Conservation (phyloP, 1,140 invertebrate genomes). For the Chelonus insularis region DNA sequence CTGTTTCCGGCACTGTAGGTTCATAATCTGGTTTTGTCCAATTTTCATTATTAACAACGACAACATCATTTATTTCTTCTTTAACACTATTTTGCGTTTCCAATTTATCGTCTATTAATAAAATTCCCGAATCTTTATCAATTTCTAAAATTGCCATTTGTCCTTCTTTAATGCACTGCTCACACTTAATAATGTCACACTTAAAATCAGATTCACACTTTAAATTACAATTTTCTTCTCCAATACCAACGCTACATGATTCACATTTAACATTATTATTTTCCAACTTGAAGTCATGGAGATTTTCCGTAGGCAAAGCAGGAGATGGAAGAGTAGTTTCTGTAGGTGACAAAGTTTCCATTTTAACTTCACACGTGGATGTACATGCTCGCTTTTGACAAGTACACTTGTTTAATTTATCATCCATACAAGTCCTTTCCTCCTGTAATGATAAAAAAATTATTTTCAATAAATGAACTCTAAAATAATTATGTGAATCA, state of each 20-base stretch:
- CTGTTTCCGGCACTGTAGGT: slow-evolving; percentile 47
- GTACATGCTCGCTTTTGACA: slow-evolving; percentile 52
- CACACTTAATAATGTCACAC: slow-evolving; percentile 55
- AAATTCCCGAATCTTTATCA: slow-evolving; percentile 56
- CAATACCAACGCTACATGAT: slow-evolving; percentile 49
- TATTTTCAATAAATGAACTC: background rate
- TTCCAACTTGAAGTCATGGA: slow-evolving; percentile 49
- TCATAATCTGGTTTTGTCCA: slow-evolving; percentile 57
- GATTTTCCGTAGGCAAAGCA: slow-evolving; percentile 37
- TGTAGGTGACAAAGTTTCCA: slow-evolving; percentile 50
- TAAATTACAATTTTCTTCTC: slow-evolving; percentile 49
- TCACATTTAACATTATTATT: slow-evolving; percentile 59
- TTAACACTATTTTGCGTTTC: slow-evolving; percentile 53
- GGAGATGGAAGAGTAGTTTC: slow-evolving; percentile 41
- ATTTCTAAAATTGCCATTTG: slow-evolving; percentile 53
- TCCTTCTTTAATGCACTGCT: slow-evolving; percentile 53
- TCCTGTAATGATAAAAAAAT: slow-evolving; percentile 35
- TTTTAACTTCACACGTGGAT: slow-evolving; percentile 54
- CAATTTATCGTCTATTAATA: slow-evolving; percentile 52
- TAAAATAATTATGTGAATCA: background rate
- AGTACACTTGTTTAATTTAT: slow-evolving; percentile 45
- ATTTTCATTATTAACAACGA: slow-evolving; percentile 39
- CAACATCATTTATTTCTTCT: slow-evolving; percentile 49
- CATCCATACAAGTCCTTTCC: slow-evolving; percentile 44
- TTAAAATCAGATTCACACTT: slow-evolving; percentile 56